Evolutionary conservation across 2,113 vertebrate species (phyloP).

Genomic region (Drymodes brunneopygia): DNA sequence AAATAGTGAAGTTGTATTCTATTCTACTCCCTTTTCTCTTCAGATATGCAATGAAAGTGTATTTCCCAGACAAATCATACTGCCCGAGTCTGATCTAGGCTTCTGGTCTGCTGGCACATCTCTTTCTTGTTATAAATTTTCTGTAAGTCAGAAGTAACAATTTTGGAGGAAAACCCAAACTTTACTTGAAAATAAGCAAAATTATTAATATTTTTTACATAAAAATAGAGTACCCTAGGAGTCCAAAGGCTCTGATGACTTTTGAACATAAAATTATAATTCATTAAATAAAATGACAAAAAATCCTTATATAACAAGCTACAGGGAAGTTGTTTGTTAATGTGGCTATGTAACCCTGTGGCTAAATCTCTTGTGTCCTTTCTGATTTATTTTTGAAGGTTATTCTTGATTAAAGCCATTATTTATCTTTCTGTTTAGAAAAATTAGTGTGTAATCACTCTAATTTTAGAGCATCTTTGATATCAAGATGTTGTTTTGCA

Average conservation of each 20-base stretch:
- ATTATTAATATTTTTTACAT: neutral
- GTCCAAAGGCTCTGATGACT: neutral
- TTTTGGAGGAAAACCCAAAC: neutral
- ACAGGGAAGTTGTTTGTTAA: neutral
- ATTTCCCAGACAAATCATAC: neutral
- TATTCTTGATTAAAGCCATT: neutral
- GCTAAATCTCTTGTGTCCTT: neutral
- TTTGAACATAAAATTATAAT: neutral
- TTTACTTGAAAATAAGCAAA: neutral
- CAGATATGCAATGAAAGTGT: neutral
- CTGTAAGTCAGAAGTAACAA: neutral
- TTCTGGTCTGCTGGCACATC: neutral
- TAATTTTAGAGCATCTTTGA: constrained; percentile 29
- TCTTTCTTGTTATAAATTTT: neutral
- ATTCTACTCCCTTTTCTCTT: neutral
- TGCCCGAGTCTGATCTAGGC: neutral
- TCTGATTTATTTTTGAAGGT: neutral
- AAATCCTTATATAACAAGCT: neutral
- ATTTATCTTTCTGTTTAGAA: neutral
- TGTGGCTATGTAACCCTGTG: neutral
- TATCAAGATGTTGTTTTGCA: neutral
- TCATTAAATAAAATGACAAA: neutral
- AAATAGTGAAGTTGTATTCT: neutral
- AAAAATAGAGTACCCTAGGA: neutral
- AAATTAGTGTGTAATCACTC: neutral